Evolutionary conservation across 2,797 vertebrate species (phyloP).

Genomic region (Cossypha niveicapilla): DNA sequence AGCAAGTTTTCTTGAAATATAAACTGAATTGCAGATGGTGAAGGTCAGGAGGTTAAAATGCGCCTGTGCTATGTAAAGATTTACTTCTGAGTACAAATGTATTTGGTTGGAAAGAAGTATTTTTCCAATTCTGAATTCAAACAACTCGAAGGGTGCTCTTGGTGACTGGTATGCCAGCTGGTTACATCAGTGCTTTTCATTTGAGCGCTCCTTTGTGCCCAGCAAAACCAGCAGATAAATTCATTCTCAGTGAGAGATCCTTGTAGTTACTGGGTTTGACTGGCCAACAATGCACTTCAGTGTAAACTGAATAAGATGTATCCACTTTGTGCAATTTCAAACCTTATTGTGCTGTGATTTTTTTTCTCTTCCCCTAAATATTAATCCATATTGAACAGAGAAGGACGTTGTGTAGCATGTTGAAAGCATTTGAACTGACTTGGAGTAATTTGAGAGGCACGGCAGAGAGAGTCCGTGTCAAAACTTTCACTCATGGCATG

Average conservation of each 20-base stretch:
- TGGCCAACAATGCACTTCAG: background rate
- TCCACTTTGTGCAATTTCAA: background rate
- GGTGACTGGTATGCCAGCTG: background rate
- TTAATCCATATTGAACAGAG: background rate
- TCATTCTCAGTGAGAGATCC: background rate
- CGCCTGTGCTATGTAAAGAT: background rate
- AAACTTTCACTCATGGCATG: background rate
- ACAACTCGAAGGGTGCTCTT: background rate
- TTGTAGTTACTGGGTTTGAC: background rate
- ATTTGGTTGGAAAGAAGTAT: background rate
- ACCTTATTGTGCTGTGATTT: background rate
- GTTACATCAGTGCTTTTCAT: background rate
- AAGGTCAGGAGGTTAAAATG: constrained; percentile 10
- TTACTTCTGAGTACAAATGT: background rate
- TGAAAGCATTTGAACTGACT: background rate
- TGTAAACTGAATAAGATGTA: background rate
- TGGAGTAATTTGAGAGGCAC: background rate
- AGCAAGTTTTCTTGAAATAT: background rate
- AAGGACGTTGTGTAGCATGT: background rate
- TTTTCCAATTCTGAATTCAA: background rate
- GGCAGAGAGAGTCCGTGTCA: background rate
- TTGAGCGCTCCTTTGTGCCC: background rate
- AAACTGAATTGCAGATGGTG: constrained; percentile 6
- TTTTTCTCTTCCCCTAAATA: background rate
- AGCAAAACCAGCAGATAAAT: background rate